Evolutionary conservation across 1,140 invertebrate genomes (phyloP).

Genomic region (Micrasema minimum): DNA sequence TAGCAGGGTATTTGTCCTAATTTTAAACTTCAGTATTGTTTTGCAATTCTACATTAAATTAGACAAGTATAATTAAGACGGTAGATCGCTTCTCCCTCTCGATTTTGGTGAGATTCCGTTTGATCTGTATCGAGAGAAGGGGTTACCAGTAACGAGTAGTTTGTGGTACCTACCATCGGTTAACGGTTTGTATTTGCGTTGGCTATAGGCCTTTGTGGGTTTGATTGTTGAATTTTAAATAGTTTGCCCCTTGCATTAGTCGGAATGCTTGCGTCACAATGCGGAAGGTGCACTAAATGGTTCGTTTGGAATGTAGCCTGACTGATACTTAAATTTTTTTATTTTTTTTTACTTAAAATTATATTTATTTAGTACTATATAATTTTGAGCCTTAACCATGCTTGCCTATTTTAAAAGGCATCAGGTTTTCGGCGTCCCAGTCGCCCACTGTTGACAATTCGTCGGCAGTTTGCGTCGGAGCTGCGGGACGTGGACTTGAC

Average conservation of each 20-base stretch:
- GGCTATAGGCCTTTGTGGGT: conserved; percentile 37
- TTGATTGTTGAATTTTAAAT: conserved; percentile 48
- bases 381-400: too few species aligned
- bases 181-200: background rate
- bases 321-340: background rate
- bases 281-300: conserved; percentile 6
- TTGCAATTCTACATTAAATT: too few species aligned
- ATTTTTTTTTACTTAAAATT: too few species aligned
- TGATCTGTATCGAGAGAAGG: conserved; percentile 32
- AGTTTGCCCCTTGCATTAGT: conserved; percentile 26
- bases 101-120: conserved; percentile 10
- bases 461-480: too few species aligned
- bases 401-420: too few species aligned
- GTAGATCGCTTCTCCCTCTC: conserved; percentile 11
- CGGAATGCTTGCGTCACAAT: conserved; percentile 19
- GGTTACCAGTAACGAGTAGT: conserved; percentile 3
- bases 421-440: too few species aligned
- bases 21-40: too few species aligned
- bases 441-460: too few species aligned
- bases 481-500: too few species aligned
- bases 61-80: conserved; percentile 23
- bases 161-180: too few species aligned
- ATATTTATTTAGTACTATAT: too few species aligned
- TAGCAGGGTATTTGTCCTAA: too few species aligned
- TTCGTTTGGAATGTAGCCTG: background rate